phyloP scores from a whole-genome alignment of 2,113 vertebrate genomes.

The Eurystomus gularis region DNA sequence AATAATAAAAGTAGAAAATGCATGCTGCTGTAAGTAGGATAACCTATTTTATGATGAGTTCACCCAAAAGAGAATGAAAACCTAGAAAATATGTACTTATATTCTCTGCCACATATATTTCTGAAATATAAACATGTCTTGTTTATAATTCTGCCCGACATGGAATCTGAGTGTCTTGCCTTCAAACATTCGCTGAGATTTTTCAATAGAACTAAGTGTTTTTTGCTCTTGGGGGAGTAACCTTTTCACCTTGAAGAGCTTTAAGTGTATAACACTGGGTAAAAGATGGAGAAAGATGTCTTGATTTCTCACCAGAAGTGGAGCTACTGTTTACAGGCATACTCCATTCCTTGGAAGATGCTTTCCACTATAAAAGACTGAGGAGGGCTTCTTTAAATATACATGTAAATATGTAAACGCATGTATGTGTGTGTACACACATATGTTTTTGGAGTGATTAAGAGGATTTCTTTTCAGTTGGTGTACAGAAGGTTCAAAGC shows the following conservation, averaged over 20 bases:
- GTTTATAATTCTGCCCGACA: not conserved
- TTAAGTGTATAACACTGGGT: not conserved
- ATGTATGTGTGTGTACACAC: not conserved
- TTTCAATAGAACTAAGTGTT: not conserved
- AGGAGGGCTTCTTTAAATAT: not conserved
- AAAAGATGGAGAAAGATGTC: not conserved
- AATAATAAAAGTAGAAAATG: not conserved
- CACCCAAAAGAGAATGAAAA: slow-evolving; percentile 2
- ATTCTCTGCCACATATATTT: slow-evolving; percentile 8
- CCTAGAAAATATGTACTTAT: not conserved
- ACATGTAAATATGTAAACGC: not conserved
- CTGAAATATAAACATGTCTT: slow-evolving; percentile 27
- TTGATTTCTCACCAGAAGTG: not conserved
- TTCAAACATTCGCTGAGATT: not conserved
- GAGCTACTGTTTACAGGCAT: not conserved
- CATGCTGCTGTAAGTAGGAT: not conserved
- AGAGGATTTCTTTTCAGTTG: not conserved
- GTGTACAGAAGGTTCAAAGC: not conserved
- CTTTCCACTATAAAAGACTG: not conserved
- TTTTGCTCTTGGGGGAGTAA: not conserved
- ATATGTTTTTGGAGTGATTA: not conserved
- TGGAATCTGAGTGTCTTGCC: slow-evolving; percentile 17
- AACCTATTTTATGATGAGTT: not conserved
- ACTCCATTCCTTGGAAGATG: not conserved
- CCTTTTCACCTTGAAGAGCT: not conserved